Evolutionary conservation across 1,140 invertebrate species (phyloP), one percentile per base, ranked within the genome.

Genomic region (Arctopsyche grandis): DNA sequence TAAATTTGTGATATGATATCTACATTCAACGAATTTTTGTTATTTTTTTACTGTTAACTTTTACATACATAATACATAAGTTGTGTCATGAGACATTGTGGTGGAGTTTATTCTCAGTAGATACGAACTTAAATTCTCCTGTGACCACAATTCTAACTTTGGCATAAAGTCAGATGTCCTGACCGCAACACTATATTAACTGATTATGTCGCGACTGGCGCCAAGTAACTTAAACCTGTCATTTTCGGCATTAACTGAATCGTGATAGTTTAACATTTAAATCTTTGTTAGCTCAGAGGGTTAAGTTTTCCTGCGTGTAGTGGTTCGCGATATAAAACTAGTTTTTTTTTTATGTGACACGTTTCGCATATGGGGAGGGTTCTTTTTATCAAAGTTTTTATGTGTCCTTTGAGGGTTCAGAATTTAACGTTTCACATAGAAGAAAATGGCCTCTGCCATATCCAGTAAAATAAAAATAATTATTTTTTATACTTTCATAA

Each of bases 131-230:
- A 3, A 52, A 52, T 52, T 52, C 48, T 16, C 48, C 12, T 16
- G 48, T 52, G 48, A 52, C 48, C 48, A 19, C 16, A 52, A 52
- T 16, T 52, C 16, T 16, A 19, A 52, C 48, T 16, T 16, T 14
- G 16, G 56, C 9, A 60, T 48, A 48, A 73, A 38, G 43, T 48
- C 44, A 73, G 44, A 73, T 9, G 69, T 73, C 69, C 26, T 46
- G 69, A 73, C 69, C 69, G 38, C 69, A 73, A 48, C 69, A 44
- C 44, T 73, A 48, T 73, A 73, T 73, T 73, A 73, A 73, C 69
- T 19, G 69, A 73, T 73, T 73, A 73, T 46, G 46, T 44, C 46
- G 38, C n/a, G 69, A 69, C 7, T 14, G 66, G 19, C 14, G 52
- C 10, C 1, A 56, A n/a, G 19, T 56, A 56, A 56, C 52, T n/a